Percentiles rank a stretch among this genome's conserved stretches.
Evolutionary conservation across 1,140 invertebrate genomes (phyloP).

Genomic region (Drosophila ercepeae): DNA sequence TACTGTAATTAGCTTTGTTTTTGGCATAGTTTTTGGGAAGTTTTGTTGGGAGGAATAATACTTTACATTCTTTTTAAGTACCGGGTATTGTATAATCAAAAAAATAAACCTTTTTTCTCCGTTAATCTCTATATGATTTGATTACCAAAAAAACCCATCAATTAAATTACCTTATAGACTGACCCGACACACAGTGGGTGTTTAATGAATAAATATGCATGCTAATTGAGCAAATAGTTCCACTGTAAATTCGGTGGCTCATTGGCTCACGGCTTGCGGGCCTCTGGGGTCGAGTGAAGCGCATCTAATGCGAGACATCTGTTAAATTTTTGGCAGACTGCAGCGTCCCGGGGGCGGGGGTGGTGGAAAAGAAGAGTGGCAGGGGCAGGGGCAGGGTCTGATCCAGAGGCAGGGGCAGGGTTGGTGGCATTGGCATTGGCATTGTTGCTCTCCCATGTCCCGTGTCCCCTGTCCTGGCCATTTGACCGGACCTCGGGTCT

Average conservation of each 20-base stretch:
- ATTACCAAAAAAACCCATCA: neutral
- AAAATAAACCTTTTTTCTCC: no score
- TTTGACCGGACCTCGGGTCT: neutral
- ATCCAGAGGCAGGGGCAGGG: constrained; percentile 5
- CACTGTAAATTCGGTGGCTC: constrained; percentile 28
- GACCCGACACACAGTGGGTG: neutral
- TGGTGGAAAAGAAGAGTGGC: neutral
- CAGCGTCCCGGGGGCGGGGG: constrained; percentile 3
- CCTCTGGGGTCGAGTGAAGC: constrained; percentile 73
- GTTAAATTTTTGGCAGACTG: constrained; percentile 73
- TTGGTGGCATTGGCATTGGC: constrained; percentile 14
- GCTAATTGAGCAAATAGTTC: neutral
- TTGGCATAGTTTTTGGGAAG: no score
- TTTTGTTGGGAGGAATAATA: no score
- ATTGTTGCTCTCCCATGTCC: constrained; percentile 37
- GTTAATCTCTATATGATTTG: no score
- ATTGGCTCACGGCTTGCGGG: constrained; percentile 39
- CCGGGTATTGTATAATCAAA: no score
- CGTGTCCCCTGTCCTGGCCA: neutral
- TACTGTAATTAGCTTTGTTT: no score
- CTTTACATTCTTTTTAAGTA: no score
- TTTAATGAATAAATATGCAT: neutral
- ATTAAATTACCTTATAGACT: neutral
- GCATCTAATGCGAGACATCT: constrained; percentile 80
- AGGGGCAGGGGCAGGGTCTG: constrained; percentile 3